These are phyloP conservation scores for Urocolius indicus DNA, from an alignment of 2,113 vertebrate species.

Conservation along the genomic window DNA sequence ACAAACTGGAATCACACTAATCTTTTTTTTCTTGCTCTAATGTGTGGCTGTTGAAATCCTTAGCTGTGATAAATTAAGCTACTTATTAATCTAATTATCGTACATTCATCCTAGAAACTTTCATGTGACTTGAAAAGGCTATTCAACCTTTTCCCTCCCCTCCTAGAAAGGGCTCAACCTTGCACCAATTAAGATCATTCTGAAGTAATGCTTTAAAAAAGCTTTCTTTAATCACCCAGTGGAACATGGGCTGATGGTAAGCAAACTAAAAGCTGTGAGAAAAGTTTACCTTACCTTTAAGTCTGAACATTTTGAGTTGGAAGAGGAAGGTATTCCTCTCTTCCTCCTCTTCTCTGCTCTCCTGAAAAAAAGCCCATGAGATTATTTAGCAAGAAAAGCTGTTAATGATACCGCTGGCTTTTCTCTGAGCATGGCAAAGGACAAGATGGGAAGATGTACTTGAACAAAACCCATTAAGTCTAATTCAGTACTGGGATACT, in stretches of 20 bases:
- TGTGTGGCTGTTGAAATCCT: constrained; percentile 97
- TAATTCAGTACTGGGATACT: constrained; percentile 53
- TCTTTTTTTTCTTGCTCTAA: constrained; percentile 91
- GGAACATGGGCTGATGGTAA: constrained; percentile 79
- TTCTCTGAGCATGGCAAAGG: constrained; percentile 50
- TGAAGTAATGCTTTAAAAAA: constrained; percentile 89
- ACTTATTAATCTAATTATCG: constrained; percentile 99
- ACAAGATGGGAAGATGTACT: constrained; percentile 59
- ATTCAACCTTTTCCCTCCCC: constrained; percentile 88
- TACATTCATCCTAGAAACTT: constrained; percentile 98
- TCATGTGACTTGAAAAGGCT: constrained; percentile 98
- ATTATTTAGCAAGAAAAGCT: constrained; percentile 70
- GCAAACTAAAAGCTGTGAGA: constrained; percentile 79
- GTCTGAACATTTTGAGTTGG: constrained; percentile 71
- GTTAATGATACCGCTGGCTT: constrained; percentile 24
- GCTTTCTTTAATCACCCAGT: constrained; percentile 83
- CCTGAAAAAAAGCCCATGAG: constrained; percentile 63
- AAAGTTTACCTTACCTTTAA: constrained; percentile 82
- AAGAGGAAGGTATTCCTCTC: constrained; percentile 71
- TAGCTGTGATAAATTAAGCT: constrained; percentile 99
- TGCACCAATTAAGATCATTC: constrained; percentile 94
- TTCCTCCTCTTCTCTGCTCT: constrained; percentile 61
- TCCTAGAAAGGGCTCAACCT: constrained; percentile 87
- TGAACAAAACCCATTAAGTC: constrained; percentile 25
- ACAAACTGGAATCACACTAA: constrained; percentile 90